Evolutionary conservation across 2,113 vertebrate genomes (phyloP), one percentile per base, ranked within the genome.

Genomic region (Anhinga rufa): DNA sequence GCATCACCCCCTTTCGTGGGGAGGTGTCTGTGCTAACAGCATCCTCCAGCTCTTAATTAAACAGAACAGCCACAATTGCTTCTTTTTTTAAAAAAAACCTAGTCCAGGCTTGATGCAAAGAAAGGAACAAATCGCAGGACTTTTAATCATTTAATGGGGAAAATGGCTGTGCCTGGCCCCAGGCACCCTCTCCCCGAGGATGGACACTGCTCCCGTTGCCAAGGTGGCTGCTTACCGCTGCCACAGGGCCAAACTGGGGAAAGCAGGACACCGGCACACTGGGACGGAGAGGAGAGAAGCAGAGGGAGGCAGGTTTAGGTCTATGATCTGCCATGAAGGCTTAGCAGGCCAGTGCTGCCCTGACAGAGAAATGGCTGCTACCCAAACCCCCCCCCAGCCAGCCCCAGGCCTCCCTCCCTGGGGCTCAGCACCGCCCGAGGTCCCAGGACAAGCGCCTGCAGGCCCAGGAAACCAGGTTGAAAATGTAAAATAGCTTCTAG

Each of bases 401-500:
- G 52, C 18, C 38, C 22, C 32, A n/a, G 61, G 62, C 40, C 40
- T 18, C 22, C 10, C 25, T 62, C 49, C 49, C 31, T 1, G 7
- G 31, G 36, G 11, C 3, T 0, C 65, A 34, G 36, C 44, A 1
- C 2, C 4, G 28, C 15, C 72, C 9, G 1, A 78, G 14, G 29
- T 20, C 15, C 25, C 29, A 10, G 5, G 44, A 17, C 4, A 34
- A 46, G 18, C 4, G 4, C n/a, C 31, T 44, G 58, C 15, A 3
- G 4, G 20, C 12, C 2, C 4, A 12, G 40, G 32, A 32, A 72
- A 46, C 4, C 1, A 0, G 5, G 5, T 0, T 17, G 17, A 17
- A 51, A 26, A 17, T 1, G 4, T 4, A 11, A 42, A 57, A 25
- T 2, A n/a, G 8, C 17, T 29, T 19, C 36, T 20, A 48, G 32